Evolutionary conservation across 1,140 invertebrate genomes (phyloP), one percentile per base, ranked within the genome.

Genomic region (Lysiphlebus fabarum): DNA sequence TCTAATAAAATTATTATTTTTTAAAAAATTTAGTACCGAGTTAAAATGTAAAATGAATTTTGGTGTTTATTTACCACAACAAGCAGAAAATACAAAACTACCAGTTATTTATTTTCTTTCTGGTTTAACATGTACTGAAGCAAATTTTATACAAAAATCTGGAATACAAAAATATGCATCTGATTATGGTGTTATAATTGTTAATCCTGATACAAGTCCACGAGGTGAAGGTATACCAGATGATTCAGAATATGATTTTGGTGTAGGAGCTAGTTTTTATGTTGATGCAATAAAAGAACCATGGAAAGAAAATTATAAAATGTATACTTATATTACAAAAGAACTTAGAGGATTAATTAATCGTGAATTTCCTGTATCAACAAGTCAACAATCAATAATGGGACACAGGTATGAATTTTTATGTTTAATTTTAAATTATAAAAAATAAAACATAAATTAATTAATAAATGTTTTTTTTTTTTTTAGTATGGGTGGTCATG

Each of bases 121-220:
- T 49, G 96, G 96, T 9, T 80, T 99, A 6, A 95, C 91, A 1
- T 99, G 96, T 73, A 96, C 87, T 34, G 96, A 99, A 76, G 87
- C 93, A 68, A 99, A 99, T 82, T 98, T 98, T 73, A 90, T 98
- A 51, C 87, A 92, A 53, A 99, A 99, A 82, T 86, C 94, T 50
- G 96, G 95, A 41, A 89, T 91, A 64, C 97, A 99, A 81, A 85
- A 84, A 76, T 88, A 87, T 70, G 95, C 95, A 50, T 82, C 91
- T 33, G 80, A 95, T 72, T 81, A 92, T 73, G 87, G 88, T 10
- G 76, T 97, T 1, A 86, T 95, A 63, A 84, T 98, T 45, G 90
- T 99, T 3, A 87, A 88, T 65, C 95, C 96, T 6, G 97, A 99
- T 72, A 99, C 97, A 0, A 98, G 95, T 71, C 97, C 97, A 7